Evolutionary conservation across 2,888 invertebrate species (phyloP).

Genomic region (Drosophila borealis): DNA sequence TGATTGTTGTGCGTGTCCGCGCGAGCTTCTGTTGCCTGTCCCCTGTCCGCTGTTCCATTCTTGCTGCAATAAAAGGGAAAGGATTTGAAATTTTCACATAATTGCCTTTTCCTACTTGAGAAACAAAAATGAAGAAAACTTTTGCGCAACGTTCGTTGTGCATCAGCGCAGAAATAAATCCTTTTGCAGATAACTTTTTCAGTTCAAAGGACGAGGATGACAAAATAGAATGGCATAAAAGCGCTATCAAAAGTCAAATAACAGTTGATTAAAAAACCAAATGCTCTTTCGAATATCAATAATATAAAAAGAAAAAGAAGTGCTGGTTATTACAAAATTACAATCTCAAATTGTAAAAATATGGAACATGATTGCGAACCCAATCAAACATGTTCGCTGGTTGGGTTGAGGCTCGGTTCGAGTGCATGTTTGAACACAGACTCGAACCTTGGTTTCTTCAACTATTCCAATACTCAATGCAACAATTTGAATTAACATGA

Average conservation of each 20-base stretch:
- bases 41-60: not conserved
- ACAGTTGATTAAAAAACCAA: constrained; percentile 4
- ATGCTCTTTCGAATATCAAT: not conserved
- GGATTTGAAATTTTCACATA: constrained; percentile 30
- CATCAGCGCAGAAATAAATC: constrained; percentile 2
- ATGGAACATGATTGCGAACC: too few species aligned
- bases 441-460: too few species aligned
- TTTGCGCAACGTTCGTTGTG: constrained; percentile 7
- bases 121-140: not conserved
- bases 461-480: too few species aligned
- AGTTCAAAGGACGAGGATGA: not conserved
- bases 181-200: constrained; percentile 5
- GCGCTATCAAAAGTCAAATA: not conserved
- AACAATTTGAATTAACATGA: too few species aligned
- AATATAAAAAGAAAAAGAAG: too few species aligned
- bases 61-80: constrained; percentile 18
- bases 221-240: not conserved
- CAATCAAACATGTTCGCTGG: too few species aligned
- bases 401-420: too few species aligned
- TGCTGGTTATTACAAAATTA: too few species aligned
- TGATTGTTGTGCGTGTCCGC: constrained; percentile 12
- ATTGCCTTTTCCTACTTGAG: constrained; percentile 34
- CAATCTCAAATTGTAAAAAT: too few species aligned
- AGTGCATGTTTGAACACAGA: too few species aligned
- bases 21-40: not conserved